phyloP scores from a whole-genome alignment of 2,113 vertebrate species.

The Acinonyx jubatus region DNA sequence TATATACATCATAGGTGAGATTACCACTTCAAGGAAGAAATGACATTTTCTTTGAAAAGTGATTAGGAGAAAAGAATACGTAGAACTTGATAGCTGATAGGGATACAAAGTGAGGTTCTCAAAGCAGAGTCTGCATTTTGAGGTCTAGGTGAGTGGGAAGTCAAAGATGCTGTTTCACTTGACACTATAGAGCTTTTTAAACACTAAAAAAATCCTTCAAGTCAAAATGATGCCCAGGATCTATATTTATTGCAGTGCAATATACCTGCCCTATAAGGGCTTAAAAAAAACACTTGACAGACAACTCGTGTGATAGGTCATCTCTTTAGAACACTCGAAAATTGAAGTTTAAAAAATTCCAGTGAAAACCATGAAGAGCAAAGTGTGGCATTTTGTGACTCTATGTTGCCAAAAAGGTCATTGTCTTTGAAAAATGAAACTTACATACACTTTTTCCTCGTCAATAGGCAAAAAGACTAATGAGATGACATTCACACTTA shows the following conservation, averaged over 20 bases:
- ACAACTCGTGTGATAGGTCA: neutral
- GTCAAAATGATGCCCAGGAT: neutral
- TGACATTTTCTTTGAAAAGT: neutral
- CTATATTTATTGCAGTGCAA: neutral
- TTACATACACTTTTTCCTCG: neutral
- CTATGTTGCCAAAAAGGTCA: neutral
- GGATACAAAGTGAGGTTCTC: neutral
- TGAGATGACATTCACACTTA: neutral
- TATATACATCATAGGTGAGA: neutral
- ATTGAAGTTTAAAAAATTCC: neutral
- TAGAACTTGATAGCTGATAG: neutral
- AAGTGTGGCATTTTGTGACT: slow-evolving; percentile 34
- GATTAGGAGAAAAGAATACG: neutral
- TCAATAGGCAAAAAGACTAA: slow-evolving; percentile 1
- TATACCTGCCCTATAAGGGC: neutral
- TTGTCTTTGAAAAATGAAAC: slow-evolving; percentile 9
- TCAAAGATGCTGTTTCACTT: neutral
- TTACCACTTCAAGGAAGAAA: neutral
- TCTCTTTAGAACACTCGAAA: slow-evolving; percentile 30
- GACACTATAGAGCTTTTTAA: neutral
- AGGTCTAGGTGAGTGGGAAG: neutral
- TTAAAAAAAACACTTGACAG: slow-evolving; percentile 5
- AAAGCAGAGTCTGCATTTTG: neutral
- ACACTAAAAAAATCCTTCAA: neutral
- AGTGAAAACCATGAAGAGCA: neutral